Conservation (phyloP, 1,140 invertebrate genomes). For the Berghia stephanieae region DNA sequence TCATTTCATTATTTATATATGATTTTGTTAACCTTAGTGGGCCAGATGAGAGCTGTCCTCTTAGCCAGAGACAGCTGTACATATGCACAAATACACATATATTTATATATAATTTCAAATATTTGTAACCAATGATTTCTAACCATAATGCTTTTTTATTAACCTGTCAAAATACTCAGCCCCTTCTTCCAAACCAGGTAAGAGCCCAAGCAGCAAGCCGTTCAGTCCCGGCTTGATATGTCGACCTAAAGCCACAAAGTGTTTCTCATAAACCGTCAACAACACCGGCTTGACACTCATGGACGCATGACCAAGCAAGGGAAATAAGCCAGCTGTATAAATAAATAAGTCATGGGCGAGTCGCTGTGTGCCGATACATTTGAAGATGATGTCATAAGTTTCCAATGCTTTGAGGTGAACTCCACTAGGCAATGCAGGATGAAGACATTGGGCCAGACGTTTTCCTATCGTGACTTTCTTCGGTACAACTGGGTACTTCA, state of each 20-base stretch:
- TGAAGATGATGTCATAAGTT: constrained; percentile 93
- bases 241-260: constrained; percentile 86
- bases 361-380: constrained; percentile 85
- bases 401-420: constrained; percentile 94
- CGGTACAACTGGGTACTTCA: constrained; percentile 88
- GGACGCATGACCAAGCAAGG: constrained; percentile 86
- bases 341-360: constrained; percentile 87
- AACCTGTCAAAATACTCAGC: constrained; percentile 88
- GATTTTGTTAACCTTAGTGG: too few relatives aligned
- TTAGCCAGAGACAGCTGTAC: neutral
- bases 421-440: constrained; percentile 86
- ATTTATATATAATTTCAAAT: neutral
- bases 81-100: neutral
- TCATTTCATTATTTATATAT: too few relatives aligned
- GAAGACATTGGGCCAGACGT: constrained; percentile 93
- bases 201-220: constrained; percentile 86
- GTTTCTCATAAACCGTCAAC: constrained; percentile 89
- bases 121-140: neutral
- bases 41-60: neutral
- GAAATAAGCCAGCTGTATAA: constrained; percentile 85
- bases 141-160: neutral
- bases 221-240: constrained; percentile 84
- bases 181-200: constrained; percentile 90
- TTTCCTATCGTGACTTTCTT: constrained; percentile 91
- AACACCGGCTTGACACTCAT: constrained; percentile 85